phyloP scores from a whole-genome alignment of 2,797 vertebrate genomes.

The Avahi laniger region DNA sequence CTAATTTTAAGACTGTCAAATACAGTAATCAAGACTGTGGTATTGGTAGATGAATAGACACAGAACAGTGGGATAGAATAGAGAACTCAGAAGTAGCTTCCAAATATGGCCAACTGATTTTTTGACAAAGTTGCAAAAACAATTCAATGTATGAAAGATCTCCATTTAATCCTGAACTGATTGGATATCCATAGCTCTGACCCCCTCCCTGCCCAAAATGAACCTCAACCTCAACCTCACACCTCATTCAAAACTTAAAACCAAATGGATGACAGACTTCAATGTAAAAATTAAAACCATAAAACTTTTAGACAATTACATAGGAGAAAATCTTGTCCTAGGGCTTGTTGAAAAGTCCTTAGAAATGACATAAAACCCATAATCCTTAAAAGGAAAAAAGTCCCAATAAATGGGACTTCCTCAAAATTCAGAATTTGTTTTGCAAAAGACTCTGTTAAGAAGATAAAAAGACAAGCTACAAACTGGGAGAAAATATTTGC shows the following conservation, averaged over 20 bases:
- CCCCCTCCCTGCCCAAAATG: neutral
- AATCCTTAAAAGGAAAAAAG: neutral
- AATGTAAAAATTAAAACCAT: conserved; percentile 7
- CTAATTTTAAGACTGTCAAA: conserved; percentile 5
- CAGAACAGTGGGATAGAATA: neutral
- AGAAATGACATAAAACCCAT: conserved; percentile 1
- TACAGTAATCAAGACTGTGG: neutral
- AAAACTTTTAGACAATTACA: neutral
- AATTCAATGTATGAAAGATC: neutral
- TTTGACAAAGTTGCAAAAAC: neutral
- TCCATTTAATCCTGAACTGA: neutral
- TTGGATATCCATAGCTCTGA: neutral
- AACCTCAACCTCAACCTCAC: neutral
- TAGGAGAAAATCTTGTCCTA: neutral
- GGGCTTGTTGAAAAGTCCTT: conserved; percentile 2
- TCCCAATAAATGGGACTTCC: neutral
- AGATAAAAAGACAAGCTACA: neutral
- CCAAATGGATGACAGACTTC: neutral
- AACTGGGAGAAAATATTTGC: conserved; percentile 23
- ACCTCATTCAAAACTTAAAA: conserved; percentile 29
- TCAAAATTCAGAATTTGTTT: neutral
- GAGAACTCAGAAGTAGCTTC: neutral
- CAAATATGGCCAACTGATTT: neutral
- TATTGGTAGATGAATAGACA: neutral
- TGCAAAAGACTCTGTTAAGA: neutral